phyloP scores from a whole-genome alignment of 2,888 invertebrate species.

The Sycophila texana region DNA sequence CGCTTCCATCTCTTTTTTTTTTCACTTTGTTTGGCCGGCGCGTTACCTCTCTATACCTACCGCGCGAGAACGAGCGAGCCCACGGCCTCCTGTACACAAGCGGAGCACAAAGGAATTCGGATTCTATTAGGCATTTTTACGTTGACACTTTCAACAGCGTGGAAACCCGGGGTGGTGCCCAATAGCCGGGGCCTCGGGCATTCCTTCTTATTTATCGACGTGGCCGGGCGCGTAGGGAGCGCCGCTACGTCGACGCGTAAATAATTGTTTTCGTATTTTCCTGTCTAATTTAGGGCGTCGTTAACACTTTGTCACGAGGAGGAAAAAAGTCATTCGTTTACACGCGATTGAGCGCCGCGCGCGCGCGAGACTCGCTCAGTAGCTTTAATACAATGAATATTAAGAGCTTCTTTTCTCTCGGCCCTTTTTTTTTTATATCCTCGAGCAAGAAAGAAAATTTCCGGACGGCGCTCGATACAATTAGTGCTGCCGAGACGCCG shows the following conservation, averaged over 20 bases:
- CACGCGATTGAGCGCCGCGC: conserved; percentile 18
- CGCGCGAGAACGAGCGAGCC: neutral
- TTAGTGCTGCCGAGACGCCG: too few relatives aligned
- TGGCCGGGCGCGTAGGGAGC: neutral
- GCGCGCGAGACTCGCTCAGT: conserved; percentile 1
- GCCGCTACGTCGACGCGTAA: conserved; percentile 39
- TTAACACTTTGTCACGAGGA: conserved; percentile 41
- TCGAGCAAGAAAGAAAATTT: neutral
- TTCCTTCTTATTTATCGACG: conserved; percentile 37
- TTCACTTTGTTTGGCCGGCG: conserved; percentile 5
- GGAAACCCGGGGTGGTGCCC: conserved; percentile 18
- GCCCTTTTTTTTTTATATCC: too few relatives aligned
- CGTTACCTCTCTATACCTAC: conserved; percentile 11
- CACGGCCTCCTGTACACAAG: conserved; percentile 11
- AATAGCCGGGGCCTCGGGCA: neutral
- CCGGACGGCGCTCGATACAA: too few relatives aligned
- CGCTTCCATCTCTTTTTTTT: neutral
- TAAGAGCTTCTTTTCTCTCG: conserved; percentile 23
- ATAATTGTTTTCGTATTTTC: conserved; percentile 52
- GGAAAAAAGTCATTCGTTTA: conserved; percentile 14
- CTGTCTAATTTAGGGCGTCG: conserved; percentile 32
- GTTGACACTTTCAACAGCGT: conserved; percentile 50
- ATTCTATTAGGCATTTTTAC: conserved; percentile 54
- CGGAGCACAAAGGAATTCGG: conserved; percentile 43
- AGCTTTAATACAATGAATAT: conserved; percentile 22